Conservation (phyloP, 2,888 invertebrate species). For the Polydrusus pterygomalis region DNA sequence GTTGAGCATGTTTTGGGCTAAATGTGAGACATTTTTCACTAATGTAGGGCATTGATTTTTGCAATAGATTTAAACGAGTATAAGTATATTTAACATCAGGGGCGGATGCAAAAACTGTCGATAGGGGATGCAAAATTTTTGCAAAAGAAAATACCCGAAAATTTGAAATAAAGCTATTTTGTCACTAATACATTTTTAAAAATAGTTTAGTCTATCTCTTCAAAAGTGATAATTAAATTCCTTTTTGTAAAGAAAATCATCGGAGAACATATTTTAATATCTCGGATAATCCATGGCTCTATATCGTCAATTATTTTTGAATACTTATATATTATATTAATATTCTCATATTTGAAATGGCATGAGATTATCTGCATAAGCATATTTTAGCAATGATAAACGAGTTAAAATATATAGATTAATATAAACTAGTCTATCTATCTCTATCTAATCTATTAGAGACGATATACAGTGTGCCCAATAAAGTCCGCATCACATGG, state of each 20-base stretch:
- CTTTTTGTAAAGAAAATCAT: neutral
- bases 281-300: slow-evolving; percentile 18
- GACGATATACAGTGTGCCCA: too few relatives aligned
- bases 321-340: slow-evolving; percentile 35
- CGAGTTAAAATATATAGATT: slow-evolving; percentile 2
- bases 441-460: too few relatives aligned
- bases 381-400: slow-evolving; percentile 25
- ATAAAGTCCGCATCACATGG: too few relatives aligned
- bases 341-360: slow-evolving; percentile 38
- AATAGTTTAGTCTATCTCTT: too few relatives aligned
- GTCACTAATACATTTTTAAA: too few relatives aligned
- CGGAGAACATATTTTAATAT: slow-evolving; percentile 24
- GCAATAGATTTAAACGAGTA: neutral
- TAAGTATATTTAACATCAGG: neutral
- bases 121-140: too few relatives aligned
- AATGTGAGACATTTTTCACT: slow-evolving; percentile 21
- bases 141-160: too few relatives aligned
- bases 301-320: slow-evolving; percentile 24
- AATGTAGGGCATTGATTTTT: slow-evolving; percentile 18
- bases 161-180: too few relatives aligned
- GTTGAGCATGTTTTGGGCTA: slow-evolving; percentile 5
- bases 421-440: too few relatives aligned
- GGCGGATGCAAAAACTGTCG: too few relatives aligned
- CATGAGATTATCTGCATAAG: slow-evolving; percentile 31
- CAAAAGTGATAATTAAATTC: too few relatives aligned